phyloP scores from a whole-genome alignment of 2,113 vertebrate species.

The Pelobates fuscus region DNA sequence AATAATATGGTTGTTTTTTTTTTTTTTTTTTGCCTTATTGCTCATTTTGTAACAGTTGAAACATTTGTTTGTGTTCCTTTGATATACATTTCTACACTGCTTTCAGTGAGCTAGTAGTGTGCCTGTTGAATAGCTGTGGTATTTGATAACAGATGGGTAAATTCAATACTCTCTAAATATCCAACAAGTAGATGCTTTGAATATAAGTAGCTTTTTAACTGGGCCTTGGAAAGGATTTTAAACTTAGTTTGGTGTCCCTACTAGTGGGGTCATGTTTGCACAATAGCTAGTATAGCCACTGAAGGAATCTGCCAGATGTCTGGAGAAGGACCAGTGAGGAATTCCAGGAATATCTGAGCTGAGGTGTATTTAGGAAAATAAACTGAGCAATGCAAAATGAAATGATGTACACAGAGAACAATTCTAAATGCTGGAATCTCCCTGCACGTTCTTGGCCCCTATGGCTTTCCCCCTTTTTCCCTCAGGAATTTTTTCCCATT shows the following conservation, averaged over 20 bases:
- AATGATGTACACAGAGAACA: neutral
- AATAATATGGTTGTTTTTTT: too few species aligned
- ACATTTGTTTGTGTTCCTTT: too few species aligned
- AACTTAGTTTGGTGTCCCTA: constrained; percentile 32
- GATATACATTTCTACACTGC: neutral
- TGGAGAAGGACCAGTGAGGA: constrained; percentile 63
- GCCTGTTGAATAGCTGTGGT: neutral
- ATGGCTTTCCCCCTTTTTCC: neutral
- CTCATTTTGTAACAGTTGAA: too few species aligned
- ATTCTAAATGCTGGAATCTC: neutral
- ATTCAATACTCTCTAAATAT: constrained; percentile 12
- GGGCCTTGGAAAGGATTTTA: constrained; percentile 2
- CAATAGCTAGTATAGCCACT: constrained; percentile 51
- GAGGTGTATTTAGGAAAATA: constrained; percentile 60
- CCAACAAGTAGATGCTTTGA: neutral
- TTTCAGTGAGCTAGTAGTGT: neutral
- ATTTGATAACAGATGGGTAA: neutral
- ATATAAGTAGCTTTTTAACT: constrained; percentile 11
- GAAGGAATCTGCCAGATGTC: constrained; percentile 60
- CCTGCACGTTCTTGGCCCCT: neutral
- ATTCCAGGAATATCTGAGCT: constrained; percentile 63
- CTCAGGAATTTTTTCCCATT: too few species aligned
- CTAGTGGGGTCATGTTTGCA: constrained; percentile 63
- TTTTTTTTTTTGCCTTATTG: too few species aligned
- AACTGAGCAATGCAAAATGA: constrained; percentile 4